These are phyloP conservation scores for Pelvicachromis taeniatus DNA, from an alignment of 2,113 vertebrate species.

Conservation along the genomic window DNA sequence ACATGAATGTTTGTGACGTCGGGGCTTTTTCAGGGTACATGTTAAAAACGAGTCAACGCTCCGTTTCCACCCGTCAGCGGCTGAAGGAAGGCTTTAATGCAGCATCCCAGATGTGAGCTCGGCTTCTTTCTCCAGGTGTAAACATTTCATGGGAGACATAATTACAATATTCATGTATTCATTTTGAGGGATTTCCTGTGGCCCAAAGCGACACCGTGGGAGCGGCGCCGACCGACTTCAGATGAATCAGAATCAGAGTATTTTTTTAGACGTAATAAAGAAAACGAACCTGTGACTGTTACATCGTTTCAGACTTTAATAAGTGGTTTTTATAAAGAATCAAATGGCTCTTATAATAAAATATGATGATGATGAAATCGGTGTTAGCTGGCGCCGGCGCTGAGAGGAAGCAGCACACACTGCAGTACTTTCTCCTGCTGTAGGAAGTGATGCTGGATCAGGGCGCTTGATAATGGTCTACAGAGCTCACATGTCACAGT, in stretches of 20 bases:
- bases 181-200: background rate
- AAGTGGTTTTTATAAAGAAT: background rate
- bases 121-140: background rate
- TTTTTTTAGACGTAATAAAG: background rate
- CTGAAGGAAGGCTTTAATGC: background rate
- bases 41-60: background rate
- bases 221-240: background rate
- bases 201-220: background rate
- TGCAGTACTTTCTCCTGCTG: no score
- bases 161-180: background rate
- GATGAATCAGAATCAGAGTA: background rate
- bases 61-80: accelerated
- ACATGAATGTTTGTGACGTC: accelerated
- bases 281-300: background rate
- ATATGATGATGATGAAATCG: no score
- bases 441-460: no score
- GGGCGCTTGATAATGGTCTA: no score
- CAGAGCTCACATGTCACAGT: no score
- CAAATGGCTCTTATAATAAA: background rate
- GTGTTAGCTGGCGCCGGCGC: no score
- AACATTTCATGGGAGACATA: background rate
- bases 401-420: no score
- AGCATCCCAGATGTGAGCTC: background rate
- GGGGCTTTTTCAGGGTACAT: background rate
- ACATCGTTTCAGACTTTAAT: background rate